These are phyloP conservation scores for Chiloscyllium plagiosum DNA, from an alignment of 2,113 vertebrate genomes.

Conservation along the genomic window DNA sequence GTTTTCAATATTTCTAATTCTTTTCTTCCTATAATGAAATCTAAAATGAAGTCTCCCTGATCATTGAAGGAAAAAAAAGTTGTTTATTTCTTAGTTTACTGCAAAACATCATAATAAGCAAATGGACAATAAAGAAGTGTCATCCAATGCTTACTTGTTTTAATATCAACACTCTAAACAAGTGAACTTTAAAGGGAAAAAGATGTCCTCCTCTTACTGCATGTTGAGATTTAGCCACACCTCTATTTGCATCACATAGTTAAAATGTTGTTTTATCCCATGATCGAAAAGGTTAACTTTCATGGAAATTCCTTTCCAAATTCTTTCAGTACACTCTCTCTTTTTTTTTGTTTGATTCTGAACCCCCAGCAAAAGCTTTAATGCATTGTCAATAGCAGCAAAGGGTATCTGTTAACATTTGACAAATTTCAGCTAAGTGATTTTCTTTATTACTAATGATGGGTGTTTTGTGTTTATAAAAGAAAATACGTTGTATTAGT, in stretches of 20 bases:
- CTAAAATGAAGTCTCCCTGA: background rate
- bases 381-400: background rate
- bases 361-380: background rate
- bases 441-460: background rate
- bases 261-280: background rate
- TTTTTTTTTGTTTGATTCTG: background rate
- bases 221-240: background rate
- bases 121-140: background rate
- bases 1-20: background rate
- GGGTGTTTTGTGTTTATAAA: background rate
- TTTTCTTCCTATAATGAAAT: background rate
- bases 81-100: background rate
- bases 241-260: background rate
- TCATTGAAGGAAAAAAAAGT: background rate
- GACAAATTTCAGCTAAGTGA: background rate
- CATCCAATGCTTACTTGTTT: background rate
- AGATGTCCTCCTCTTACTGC: background rate
- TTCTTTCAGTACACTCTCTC: background rate
- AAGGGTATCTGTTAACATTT: background rate
- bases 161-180: background rate
- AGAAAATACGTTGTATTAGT: background rate
- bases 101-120: background rate
- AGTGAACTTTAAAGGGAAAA: background rate
- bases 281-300: background rate
- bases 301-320: background rate